Conservation (phyloP, 2,797 vertebrate species). For the Notamacropus eugenii region DNA sequence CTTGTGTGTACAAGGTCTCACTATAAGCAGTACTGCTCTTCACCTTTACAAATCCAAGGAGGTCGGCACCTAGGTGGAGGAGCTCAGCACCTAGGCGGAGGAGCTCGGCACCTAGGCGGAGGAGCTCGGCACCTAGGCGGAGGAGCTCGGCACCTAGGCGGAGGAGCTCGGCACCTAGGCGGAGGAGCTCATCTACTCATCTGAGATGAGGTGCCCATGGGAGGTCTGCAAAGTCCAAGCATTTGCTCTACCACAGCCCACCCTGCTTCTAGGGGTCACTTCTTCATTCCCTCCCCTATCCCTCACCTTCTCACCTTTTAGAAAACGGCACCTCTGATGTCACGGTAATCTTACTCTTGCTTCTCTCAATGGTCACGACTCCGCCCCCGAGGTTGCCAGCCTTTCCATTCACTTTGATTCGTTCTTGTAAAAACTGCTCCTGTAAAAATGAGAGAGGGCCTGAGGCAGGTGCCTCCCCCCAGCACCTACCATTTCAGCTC, state of each 20-base stretch:
- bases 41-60: not conserved
- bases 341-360: constrained; percentile 98
- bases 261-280: not conserved
- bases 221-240: not conserved
- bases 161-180: not conserved
- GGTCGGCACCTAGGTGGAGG: not conserved
- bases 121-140: not conserved
- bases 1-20: not conserved
- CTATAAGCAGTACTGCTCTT: not conserved
- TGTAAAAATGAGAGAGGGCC: constrained; percentile 72
- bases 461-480: not conserved
- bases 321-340: constrained; percentile 98
- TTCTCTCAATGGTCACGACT: constrained; percentile 95
- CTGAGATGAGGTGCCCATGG: not conserved
- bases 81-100: not conserved
- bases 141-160: no score
- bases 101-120: not conserved
- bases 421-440: constrained; percentile 98
- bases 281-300: not conserved
- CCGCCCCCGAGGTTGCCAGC: constrained; percentile 96
- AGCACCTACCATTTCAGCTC: not conserved
- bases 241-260: not conserved
- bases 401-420: constrained; percentile 98
- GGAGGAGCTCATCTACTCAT: not conserved
- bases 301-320: constrained; percentile 89